Percentiles rank a stretch among this genome's conserved stretches.
phyloP scores from a whole-genome alignment of 2,888 invertebrate genomes.

The Halocaridina rubra region DNA sequence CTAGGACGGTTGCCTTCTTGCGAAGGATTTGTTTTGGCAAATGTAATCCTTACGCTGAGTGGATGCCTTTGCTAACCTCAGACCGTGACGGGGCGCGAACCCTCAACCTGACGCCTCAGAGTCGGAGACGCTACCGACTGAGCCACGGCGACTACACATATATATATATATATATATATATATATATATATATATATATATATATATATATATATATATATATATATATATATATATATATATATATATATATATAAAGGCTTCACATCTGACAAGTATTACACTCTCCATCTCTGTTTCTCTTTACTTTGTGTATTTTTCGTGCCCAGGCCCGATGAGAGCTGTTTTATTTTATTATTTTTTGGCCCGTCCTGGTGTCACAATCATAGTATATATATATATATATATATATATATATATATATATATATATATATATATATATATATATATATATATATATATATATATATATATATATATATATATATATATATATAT shows the following conservation, averaged over 20 bases:
- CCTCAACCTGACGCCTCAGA: too few relatives aligned
- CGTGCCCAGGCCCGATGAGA: not conserved
- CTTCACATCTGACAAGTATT: too few relatives aligned
- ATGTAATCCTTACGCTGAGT: too few relatives aligned
- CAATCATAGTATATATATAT: not conserved
- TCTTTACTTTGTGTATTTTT: too few relatives aligned
- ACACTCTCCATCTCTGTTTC: too few relatives aligned
- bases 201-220: conserved; percentile 3
- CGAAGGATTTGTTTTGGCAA: too few relatives aligned
- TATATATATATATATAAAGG: conserved; percentile 25
- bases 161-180: not conserved
- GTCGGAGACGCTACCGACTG: too few relatives aligned
- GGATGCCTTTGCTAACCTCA: too few relatives aligned
- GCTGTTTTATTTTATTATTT: not conserved
- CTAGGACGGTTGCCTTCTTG: too few relatives aligned
- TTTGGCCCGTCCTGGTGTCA: not conserved
- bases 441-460: not conserved
- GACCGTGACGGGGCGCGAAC: too few relatives aligned
- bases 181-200: not conserved
- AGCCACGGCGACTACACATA: too few relatives aligned
- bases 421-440: not conserved
- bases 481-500: not conserved
- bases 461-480: not conserved
- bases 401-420: not conserved
- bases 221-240: conserved; percentile 28